Conservation (phyloP, 2,113 vertebrate genomes). For the Pavo muticus region DNA sequence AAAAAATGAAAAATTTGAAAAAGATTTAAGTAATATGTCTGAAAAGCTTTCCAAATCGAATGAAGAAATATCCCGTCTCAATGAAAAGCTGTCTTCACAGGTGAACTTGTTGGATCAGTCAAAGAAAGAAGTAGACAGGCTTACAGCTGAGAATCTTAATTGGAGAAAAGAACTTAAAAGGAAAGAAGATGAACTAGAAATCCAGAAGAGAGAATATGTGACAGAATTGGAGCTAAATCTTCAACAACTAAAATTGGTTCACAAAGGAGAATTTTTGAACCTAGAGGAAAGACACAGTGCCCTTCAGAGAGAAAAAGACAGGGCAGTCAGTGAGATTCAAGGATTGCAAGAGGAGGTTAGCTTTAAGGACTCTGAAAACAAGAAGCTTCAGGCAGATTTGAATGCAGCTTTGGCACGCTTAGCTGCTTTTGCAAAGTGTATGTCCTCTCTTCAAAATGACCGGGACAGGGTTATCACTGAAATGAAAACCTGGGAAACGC, state of each 20-base stretch:
- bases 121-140: slow-evolving; percentile 51
- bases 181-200: slow-evolving; percentile 58
- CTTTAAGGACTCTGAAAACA: slow-evolving; percentile 73
- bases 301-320: slow-evolving; percentile 72
- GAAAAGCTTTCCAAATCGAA: slow-evolving; percentile 63
- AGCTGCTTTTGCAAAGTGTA: slow-evolving; percentile 75
- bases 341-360: slow-evolving; percentile 74
- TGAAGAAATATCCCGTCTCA: slow-evolving; percentile 57
- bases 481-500: slow-evolving; percentile 77
- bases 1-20: slow-evolving; percentile 69
- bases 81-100: slow-evolving; percentile 67
- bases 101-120: slow-evolving; percentile 71
- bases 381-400: slow-evolving; percentile 76
- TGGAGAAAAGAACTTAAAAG: slow-evolving; percentile 70
- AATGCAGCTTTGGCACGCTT: slow-evolving; percentile 78
- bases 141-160: slow-evolving; percentile 74
- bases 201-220: slow-evolving; percentile 48
- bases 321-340: slow-evolving; percentile 36
- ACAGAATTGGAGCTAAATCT: slow-evolving; percentile 42
- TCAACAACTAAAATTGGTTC: slow-evolving; percentile 65
- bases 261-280: slow-evolving; percentile 68
- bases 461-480: slow-evolving; percentile 70
- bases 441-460: slow-evolving; percentile 76
- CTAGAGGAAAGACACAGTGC: slow-evolving; percentile 71
- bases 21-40: slow-evolving; percentile 70